A percentile compares a stretch with the other conserved stretches of the same genome.
Evolutionary conservation across 2,888 invertebrate genomes (phyloP).

Genomic region (Aporophyla lueneburgensis): DNA sequence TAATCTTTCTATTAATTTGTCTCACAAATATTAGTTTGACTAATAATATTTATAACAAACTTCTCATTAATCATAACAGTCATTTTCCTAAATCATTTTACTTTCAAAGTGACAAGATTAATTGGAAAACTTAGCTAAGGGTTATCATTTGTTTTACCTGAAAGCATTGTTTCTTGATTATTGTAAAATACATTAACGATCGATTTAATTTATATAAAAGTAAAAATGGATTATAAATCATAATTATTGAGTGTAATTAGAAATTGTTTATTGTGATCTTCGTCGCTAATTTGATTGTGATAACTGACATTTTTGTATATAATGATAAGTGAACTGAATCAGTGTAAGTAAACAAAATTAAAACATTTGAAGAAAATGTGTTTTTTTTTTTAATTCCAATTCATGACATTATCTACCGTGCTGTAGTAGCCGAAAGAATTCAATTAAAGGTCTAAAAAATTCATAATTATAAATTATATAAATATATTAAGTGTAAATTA

Average conservation of each 20-base stretch:
- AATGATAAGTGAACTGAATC: slow-evolving; percentile 83
- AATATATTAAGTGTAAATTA: neutral
- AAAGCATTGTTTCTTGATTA: slow-evolving; percentile 62
- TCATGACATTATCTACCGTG: neutral
- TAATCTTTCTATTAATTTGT: slow-evolving; percentile 44
- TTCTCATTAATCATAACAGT: slow-evolving; percentile 54
- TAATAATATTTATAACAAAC: slow-evolving; percentile 53
- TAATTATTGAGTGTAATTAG: slow-evolving; percentile 80
- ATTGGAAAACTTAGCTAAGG: slow-evolving; percentile 59
- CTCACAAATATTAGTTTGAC: slow-evolving; percentile 45
- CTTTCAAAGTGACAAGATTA: slow-evolving; percentile 65
- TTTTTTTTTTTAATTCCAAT: neutral
- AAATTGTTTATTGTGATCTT: slow-evolving; percentile 79
- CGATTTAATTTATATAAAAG: slow-evolving; percentile 62
- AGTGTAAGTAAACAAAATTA: slow-evolving; percentile 83
- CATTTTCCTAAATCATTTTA: slow-evolving; percentile 61
- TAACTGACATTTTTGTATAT: slow-evolving; percentile 85
- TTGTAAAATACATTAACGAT: slow-evolving; percentile 69
- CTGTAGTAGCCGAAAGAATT: neutral
- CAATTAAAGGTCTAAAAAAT: neutral
- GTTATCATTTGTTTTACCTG: slow-evolving; percentile 61
- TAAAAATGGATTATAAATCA: slow-evolving; percentile 75
- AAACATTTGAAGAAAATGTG: slow-evolving; percentile 58
- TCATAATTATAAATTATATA: too few species aligned
- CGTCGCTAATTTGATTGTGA: slow-evolving; percentile 88